A percentile compares a stretch with the other conserved stretches of the same genome.
Conservation (phyloP, 1,140 invertebrate genomes). For the Octopus bimaculoides region DNA sequence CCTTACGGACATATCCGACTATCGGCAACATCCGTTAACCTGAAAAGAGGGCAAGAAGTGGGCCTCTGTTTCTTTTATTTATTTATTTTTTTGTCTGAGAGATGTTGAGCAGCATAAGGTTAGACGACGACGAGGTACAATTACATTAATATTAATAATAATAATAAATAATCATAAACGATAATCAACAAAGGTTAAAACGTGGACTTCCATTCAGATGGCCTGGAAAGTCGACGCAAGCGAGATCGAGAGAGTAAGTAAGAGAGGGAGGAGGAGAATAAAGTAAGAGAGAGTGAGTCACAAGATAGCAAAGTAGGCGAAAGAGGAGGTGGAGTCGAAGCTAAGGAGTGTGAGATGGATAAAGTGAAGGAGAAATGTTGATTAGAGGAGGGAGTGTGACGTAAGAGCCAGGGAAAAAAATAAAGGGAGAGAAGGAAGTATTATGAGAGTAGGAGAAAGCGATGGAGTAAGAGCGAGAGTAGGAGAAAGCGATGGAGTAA, state of each 20-base stretch:
- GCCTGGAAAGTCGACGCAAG: not conserved
- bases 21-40: too few species aligned
- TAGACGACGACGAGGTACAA: not conserved
- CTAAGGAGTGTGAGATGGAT: not conserved
- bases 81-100: too few species aligned
- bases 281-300: slow-evolving; percentile 14
- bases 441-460: not conserved
- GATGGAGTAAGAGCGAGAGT: not conserved
- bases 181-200: not conserved
- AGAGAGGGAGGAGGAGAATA: slow-evolving; percentile 6
- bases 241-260: slow-evolving; percentile 11
- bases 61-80: too few species aligned
- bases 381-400: not conserved
- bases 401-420: not conserved
- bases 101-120: not conserved
- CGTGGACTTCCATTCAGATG: not conserved
- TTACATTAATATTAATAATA: not conserved
- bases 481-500: not conserved
- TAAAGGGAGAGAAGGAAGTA: not conserved
- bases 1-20: too few species aligned
- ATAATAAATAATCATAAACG: not conserved
- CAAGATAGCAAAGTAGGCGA: not conserved
- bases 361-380: not conserved
- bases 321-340: not conserved
- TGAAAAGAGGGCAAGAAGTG: too few species aligned